Conservation (phyloP, 2,888 invertebrate species). For the Plebejus melissa region DNA sequence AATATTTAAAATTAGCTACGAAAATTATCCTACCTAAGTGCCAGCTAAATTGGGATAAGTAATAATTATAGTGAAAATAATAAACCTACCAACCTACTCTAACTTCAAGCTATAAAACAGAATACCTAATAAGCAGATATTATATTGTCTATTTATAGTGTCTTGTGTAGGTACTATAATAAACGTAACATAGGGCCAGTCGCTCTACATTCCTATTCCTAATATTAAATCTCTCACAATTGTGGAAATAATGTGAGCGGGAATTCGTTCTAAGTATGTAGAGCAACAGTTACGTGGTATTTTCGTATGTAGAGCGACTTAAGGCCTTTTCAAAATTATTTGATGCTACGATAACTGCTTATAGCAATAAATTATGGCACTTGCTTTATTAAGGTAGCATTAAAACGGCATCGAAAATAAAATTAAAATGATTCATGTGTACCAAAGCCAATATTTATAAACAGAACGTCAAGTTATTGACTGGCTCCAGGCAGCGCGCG, state of each 20-base stretch:
- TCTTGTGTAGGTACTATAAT: background rate
- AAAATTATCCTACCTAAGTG: background rate
- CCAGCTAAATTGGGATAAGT: background rate
- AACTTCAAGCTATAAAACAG: background rate
- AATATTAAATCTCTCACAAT: background rate
- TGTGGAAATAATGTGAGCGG: background rate
- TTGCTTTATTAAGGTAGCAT: background rate
- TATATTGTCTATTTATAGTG: background rate
- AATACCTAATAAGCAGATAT: background rate
- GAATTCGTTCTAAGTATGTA: constrained; percentile 8
- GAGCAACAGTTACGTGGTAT: background rate
- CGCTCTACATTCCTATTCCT: background rate
- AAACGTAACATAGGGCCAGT: background rate
- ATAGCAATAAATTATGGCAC: background rate
- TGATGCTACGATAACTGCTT: background rate
- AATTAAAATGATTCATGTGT: background rate
- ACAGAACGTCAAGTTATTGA: constrained; percentile 53
- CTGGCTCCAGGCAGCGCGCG: constrained; percentile 54
- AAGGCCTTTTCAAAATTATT: background rate
- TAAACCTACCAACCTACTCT: background rate
- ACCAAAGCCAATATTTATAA: constrained; percentile 44
- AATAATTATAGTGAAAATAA: background rate
- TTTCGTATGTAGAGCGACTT: constrained; percentile 16
- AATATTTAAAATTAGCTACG: background rate
- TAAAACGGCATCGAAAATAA: background rate